Evolutionary conservation across 2,113 vertebrate species (phyloP).

Genomic region (Dicerorhinus sumatrensis): DNA sequence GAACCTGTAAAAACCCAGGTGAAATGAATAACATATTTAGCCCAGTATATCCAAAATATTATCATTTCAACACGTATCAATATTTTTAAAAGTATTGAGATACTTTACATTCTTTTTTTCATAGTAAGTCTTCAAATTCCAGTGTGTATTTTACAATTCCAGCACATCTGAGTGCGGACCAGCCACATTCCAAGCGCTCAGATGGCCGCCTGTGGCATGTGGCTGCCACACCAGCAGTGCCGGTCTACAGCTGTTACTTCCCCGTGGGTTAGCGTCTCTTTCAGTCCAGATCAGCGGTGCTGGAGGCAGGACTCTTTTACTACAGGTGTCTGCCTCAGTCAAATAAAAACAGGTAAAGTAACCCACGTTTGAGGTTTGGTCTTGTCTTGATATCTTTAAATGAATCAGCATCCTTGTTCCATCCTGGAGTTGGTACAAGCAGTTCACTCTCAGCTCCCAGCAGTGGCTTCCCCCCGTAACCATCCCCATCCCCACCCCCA

Average conservation of each 20-base stretch:
- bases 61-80: neutral
- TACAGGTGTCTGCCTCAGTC: neutral
- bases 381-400: neutral
- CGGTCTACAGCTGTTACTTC: neutral
- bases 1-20: neutral
- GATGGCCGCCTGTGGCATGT: rapidly evolving
- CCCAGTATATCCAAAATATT: neutral
- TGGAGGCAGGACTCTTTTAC: neutral
- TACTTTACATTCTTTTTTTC: neutral
- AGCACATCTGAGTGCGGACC: neutral
- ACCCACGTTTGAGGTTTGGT: neutral
- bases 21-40: neutral
- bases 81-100: neutral
- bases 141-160: neutral
- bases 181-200: neutral
- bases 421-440: neutral
- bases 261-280: neutral
- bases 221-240: rapidly evolving
- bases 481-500: no score
- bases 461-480: neutral
- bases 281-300: neutral
- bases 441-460: neutral
- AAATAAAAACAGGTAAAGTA: neutral
- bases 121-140: neutral
- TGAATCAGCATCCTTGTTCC: neutral